Evolutionary conservation across 2,888 invertebrate genomes (phyloP), one percentile per base, ranked within the genome.

Genomic region (Amphipyra tragopoginis): DNA sequence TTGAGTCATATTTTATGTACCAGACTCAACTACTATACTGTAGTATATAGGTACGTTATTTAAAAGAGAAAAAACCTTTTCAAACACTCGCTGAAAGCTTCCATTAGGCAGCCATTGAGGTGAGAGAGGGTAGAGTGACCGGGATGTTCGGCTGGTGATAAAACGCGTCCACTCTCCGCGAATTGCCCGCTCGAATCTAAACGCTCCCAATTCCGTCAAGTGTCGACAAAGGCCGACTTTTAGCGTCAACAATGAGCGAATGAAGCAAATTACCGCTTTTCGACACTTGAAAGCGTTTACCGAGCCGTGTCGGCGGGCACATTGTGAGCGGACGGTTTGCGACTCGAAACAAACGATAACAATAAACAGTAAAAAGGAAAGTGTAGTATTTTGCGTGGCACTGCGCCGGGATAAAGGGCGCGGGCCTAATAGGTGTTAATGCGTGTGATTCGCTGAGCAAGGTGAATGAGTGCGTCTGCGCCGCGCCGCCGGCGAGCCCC

Each of bases 301-400:
- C 90, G 90, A 85, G 86, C 86, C 93, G 94, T 90, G 90, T 89
- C 88, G 88, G 65, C 85, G 83, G 85, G 84, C 88, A 79, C 89
- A 89, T 93, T 93, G 92, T 93, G 84, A 86, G 65, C 79, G 87
- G 80, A 90, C 91, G 91, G 94, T 93, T 93, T 93, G 94, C 93
- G 88, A 86, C 84, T 85, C 90, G 93, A 93, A 94, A 94, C 93
- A 93, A 93, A 91, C 90, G 92, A 87, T 90, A 88, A 93, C 94
- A 94, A 93, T 94, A 94, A 94, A 94, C 93, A 93, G 87, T 92
- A 89, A 91, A 93, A 93, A 92, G 91, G 90, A 93, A 92, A 93
- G 93, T 92, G 92, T 93, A 92, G 90, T 90, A 91, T 93, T 93
- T 92, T 91, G 90, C 86, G 90, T 88, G 88, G 86, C 86, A 87